Evolutionary conservation across 2,113 vertebrate species (phyloP).

Genomic region (Xyrauchen texanus): DNA sequence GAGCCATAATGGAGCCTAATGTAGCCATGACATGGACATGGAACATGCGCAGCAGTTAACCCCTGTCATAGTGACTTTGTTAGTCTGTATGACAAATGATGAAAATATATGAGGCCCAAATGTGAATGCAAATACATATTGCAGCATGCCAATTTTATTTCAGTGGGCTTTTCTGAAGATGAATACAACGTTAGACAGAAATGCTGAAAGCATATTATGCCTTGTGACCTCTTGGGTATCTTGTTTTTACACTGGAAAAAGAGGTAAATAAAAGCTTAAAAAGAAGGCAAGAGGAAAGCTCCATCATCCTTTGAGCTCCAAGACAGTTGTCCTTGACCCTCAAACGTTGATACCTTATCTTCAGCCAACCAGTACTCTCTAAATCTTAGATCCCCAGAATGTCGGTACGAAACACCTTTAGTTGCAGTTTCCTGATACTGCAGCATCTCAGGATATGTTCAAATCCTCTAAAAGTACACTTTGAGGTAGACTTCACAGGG

Average conservation of each 20-base stretch:
- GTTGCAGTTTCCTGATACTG: constrained; percentile 13
- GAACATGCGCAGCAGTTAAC: constrained; percentile 76
- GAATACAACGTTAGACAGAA: too few species aligned
- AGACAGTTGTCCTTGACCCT: constrained; percentile 17
- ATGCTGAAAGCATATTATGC: too few species aligned
- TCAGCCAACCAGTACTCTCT: constrained; percentile 32
- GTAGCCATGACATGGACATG: constrained; percentile 72
- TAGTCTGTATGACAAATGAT: not conserved
- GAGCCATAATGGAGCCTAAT: constrained; percentile 73
- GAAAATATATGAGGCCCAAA: constrained; percentile 8
- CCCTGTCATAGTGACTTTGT: constrained; percentile 30
- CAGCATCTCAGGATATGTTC: too few species aligned
- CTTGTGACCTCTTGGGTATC: constrained; percentile 33
- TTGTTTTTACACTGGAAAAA: constrained; percentile 14
- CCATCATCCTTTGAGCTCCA: not conserved
- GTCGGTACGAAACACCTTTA: not conserved
- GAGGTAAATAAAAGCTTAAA: not conserved
- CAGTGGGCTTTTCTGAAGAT: not conserved
- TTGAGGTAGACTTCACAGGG: too few species aligned
- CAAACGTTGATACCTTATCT: not conserved
- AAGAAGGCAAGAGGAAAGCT: constrained; percentile 2
- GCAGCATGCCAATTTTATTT: not conserved
- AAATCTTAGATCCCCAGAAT: constrained; percentile 7
- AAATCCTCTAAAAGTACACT: too few species aligned
- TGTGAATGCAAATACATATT: too few species aligned